Evolutionary conservation across 2,113 vertebrate species (phyloP).

Genomic region (Melanerpes aurifrons): DNA sequence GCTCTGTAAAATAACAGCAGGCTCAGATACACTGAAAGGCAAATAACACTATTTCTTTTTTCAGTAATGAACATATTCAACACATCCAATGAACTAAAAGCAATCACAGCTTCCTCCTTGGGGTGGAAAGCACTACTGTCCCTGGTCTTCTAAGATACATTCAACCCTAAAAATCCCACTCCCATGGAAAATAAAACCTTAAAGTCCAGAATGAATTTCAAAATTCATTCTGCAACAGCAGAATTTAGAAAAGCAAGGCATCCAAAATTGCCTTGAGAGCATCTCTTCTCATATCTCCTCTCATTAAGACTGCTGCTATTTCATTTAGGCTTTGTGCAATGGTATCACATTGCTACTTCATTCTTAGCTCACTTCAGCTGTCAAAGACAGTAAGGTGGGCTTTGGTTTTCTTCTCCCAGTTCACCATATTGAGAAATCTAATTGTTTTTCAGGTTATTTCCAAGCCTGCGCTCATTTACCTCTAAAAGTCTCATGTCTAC

Average conservation of each 20-base stretch:
- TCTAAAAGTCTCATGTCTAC: neutral
- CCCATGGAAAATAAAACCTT: too few relatives aligned
- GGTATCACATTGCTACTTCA: neutral
- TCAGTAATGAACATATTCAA: neutral
- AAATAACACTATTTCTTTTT: neutral
- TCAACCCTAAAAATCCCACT: neutral
- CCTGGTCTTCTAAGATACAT: neutral
- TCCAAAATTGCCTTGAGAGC: neutral
- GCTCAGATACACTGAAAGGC: neutral
- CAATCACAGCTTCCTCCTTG: neutral
- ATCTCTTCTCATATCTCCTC: neutral
- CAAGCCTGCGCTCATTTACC: neutral
- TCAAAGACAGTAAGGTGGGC: neutral
- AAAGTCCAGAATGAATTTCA: too few relatives aligned
- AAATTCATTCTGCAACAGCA: neutral
- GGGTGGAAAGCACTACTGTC: neutral
- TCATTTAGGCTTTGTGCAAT: neutral
- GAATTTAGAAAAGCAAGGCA: neutral
- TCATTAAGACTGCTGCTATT: neutral
- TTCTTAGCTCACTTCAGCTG: neutral
- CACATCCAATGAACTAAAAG: neutral
- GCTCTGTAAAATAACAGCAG: neutral
- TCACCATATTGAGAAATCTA: neutral
- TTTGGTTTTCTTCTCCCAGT: neutral
- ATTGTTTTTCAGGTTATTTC: neutral